phyloP scores from a whole-genome alignment of 2,888 invertebrate genomes.

The Lordiphosa fenestrarum region DNA sequence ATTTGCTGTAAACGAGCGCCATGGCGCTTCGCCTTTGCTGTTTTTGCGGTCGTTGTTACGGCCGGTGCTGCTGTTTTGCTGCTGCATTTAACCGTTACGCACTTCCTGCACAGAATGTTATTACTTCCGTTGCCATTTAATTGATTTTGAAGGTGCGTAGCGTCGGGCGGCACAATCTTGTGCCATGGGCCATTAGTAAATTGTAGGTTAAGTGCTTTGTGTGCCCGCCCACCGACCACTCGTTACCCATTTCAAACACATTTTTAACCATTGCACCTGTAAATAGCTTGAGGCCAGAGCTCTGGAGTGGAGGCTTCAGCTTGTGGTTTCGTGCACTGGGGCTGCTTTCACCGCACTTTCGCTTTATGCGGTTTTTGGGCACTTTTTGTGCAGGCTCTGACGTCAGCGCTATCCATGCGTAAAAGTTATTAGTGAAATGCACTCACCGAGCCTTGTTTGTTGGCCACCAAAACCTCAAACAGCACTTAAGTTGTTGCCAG shows the following conservation, averaged over 20 bases:
- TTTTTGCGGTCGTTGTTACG: slow-evolving; percentile 55
- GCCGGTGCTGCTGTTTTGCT: slow-evolving; percentile 9
- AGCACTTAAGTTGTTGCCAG: slow-evolving; percentile 68
- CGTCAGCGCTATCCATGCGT: slow-evolving; percentile 58
- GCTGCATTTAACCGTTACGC: slow-evolving; percentile 69
- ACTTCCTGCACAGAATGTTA: slow-evolving; percentile 71
- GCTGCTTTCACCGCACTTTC: slow-evolving; percentile 50
- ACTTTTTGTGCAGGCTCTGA: slow-evolving; percentile 37
- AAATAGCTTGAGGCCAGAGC: slow-evolving; percentile 36
- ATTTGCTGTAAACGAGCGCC: slow-evolving; percentile 52
- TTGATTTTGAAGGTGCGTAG: slow-evolving; percentile 71
- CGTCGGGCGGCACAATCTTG: slow-evolving; percentile 38
- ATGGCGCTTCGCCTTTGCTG: slow-evolving; percentile 42
- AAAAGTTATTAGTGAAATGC: slow-evolving; percentile 71
- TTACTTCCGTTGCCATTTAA: slow-evolving; percentile 75
- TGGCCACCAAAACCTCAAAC: slow-evolving; percentile 59
- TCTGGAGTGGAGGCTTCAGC: slow-evolving; percentile 16
- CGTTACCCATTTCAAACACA: slow-evolving; percentile 20
- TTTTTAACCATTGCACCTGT: slow-evolving; percentile 47
- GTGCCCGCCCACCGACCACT: slow-evolving; percentile 17
- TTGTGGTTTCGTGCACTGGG: slow-evolving; percentile 40
- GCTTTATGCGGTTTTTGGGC: slow-evolving; percentile 56
- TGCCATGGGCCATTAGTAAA: slow-evolving; percentile 64
- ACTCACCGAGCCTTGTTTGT: slow-evolving; percentile 44
- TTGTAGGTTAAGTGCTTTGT: slow-evolving; percentile 69